Base-by-base conservation (phyloP, 2,888 invertebrate species). In the Lochmaea crataegi region DNA sequence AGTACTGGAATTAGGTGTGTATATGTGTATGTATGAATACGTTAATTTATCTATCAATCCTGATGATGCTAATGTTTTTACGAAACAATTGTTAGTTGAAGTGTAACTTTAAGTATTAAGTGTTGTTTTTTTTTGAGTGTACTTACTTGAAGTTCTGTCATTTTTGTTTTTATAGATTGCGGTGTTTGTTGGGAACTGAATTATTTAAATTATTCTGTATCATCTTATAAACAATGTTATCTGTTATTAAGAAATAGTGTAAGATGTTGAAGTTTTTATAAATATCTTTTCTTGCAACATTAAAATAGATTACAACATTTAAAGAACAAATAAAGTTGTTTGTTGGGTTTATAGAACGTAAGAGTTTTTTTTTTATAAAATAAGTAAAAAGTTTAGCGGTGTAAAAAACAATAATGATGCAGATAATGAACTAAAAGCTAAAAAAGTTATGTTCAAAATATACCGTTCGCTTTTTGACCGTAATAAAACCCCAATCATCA, bases 131-230 rank as follows among this genome's bases (percentile, higher is more conserved):
- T 57, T 57, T 32, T 2, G 11, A n/a, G 5, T 38, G n/a, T 58
- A 53, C 67, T 67, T 67, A 67, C 67, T 58, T 45, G 51, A 22
- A 67, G 67, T 42, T 57, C 67, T 22, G 57, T 1, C 67, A 67
- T 67, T 41, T 57, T 67, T 12, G 18, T 18, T 57, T 12, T 57
- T 65, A 53, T 45, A 14, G 12, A 45, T 16, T 53, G 16, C 18
- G 16, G 16, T 18, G 53, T 53, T 53, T 16, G 18, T 53, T 53
- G 16, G 10, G 0, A 53, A 53, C 53, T 53, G 10, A 14, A 16
- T 53, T 53, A 53, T 53, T 53, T 18, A 53, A 53, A 53, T 18
- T 10, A 2, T 18, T 16, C 14, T 53, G 2, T 53, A 16, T 53
- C 18, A 16, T 53, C 7, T 10, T 53, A 16, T 53, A 53, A 53